Evolutionary conservation across 1,140 invertebrate genomes (phyloP), one percentile per base, ranked within the genome.

Genomic region (Heliconius congener): DNA sequence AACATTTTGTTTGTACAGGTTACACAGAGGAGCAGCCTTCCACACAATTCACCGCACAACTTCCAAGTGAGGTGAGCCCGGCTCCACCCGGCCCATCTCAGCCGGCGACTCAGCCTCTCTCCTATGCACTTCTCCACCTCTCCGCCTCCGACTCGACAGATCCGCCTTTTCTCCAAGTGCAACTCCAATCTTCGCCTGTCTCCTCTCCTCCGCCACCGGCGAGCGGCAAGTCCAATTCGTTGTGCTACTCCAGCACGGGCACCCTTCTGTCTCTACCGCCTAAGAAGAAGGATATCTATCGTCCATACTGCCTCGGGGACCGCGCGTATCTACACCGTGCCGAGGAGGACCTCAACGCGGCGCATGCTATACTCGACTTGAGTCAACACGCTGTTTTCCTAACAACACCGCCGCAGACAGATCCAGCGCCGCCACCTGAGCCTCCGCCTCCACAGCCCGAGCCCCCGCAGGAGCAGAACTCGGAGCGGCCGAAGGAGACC

Each of bases 271-370:
- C 97, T 73, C 90, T 98, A 80, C 97, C 97, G 50, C 97, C 97
- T 0, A 98, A 98, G 89, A 98, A 98, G 92, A 98, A 98, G 91
- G 97, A 98, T 90, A 98, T 98, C 80, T 98, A 98, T 91, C 95
- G 97, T 73, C 97, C 97, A 0, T 98, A 98, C 90, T 98, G 97
- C 74, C 94, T 98, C 70, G 97, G 97, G 81, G 96, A 96, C 88
- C 96, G 94, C 93, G 90, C 90, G 8, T 95, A 96, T 82, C 87
- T 91, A 34, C 95, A 96, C 55, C 95, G 97, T 66, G 95, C 97
- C 8, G 97, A 97, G 86, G 97, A 98, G 91, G 97, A 98, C 85
- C 93, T 98, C 39, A 97, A 97, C 79, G 97, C 97, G 1, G 97
- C 97, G 1, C 97, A 98, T 87, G 97, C 97, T 5, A 98, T 98